Percentiles rank a stretch among this genome's conserved stretches.
These are phyloP conservation scores for Achatina immaculata DNA, from an alignment of 1,140 invertebrate genomes.

Conservation along the genomic window DNA sequence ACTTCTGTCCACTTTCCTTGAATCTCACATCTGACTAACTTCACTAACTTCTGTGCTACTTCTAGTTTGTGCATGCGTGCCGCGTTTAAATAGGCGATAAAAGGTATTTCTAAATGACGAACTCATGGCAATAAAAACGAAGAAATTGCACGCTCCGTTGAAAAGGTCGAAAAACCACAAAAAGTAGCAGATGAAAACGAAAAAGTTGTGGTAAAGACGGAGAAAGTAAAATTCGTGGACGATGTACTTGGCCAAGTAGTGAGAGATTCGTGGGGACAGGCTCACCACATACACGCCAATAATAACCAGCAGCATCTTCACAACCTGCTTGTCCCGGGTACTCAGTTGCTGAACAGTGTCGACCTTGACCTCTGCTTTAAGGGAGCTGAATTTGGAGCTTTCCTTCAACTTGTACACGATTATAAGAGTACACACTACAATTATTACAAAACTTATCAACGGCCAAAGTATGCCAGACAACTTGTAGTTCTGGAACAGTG, in stretches of 20 bases:
- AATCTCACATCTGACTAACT: too few relatives aligned
- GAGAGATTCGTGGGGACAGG: neutral
- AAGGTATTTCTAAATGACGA: constrained; percentile 18
- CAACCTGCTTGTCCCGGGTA: constrained; percentile 13
- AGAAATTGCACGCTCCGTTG: neutral
- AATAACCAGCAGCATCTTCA: constrained; percentile 6
- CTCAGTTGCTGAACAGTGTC: neutral
- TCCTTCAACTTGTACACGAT: constrained; percentile 15
- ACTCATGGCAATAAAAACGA: constrained; percentile 13
- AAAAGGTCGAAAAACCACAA: neutral
- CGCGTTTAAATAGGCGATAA: neutral
- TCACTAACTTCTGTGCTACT: neutral
- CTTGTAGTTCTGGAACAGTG: constrained; percentile 24
- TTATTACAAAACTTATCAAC: neutral
- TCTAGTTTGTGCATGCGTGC: too few relatives aligned
- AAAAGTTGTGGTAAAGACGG: constrained; percentile 6
- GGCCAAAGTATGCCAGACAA: constrained; percentile 30
- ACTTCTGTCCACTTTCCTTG: too few relatives aligned
- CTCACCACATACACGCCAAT: neutral
- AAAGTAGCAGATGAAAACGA: neutral
- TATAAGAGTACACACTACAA: neutral
- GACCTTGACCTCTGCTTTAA: neutral
- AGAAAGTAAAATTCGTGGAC: constrained; percentile 14
- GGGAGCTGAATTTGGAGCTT: neutral
- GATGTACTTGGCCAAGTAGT: constrained; percentile 7